Conservation (phyloP, 1,140 invertebrate genomes). For the Caenorhabditis elegans region DNA sequence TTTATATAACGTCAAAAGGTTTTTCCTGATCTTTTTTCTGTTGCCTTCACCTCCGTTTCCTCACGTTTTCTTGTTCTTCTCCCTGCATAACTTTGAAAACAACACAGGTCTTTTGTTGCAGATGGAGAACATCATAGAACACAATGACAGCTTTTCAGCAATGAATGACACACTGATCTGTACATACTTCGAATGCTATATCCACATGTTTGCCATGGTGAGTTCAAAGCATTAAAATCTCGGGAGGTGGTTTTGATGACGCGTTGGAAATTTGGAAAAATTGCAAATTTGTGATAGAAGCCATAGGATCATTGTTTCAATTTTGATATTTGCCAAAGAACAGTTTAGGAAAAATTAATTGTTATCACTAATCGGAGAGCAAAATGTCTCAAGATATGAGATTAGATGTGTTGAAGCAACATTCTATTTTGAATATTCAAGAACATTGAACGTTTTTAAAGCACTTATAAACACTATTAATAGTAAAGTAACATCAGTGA, state of each 20-base stretch:
- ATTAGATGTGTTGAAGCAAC: too few species aligned
- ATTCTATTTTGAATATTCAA: too few species aligned
- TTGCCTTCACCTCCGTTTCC: neutral
- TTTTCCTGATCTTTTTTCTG: neutral
- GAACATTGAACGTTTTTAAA: too few species aligned
- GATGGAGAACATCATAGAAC: slow-evolving; percentile 24
- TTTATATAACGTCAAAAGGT: neutral
- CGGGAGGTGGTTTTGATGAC: too few species aligned
- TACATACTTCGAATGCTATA: slow-evolving; percentile 24
- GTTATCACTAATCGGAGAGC: too few species aligned
- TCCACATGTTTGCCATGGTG: neutral
- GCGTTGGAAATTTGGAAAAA: too few species aligned
- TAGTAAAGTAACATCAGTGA: too few species aligned
- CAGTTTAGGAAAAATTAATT: too few species aligned
- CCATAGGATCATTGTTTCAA: too few species aligned
- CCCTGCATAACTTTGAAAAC: neutral
- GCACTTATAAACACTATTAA: too few species aligned
- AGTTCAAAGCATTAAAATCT: neutral
- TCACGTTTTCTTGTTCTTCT: slow-evolving; percentile 16
- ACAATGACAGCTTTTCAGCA: neutral
- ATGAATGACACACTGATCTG: neutral
- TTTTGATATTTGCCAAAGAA: too few species aligned
- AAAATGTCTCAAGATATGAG: too few species aligned
- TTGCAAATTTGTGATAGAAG: neutral
- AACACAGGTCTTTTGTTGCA: neutral